phyloP scores from a whole-genome alignment of 2,797 vertebrate genomes.

The Remorina albescens region DNA sequence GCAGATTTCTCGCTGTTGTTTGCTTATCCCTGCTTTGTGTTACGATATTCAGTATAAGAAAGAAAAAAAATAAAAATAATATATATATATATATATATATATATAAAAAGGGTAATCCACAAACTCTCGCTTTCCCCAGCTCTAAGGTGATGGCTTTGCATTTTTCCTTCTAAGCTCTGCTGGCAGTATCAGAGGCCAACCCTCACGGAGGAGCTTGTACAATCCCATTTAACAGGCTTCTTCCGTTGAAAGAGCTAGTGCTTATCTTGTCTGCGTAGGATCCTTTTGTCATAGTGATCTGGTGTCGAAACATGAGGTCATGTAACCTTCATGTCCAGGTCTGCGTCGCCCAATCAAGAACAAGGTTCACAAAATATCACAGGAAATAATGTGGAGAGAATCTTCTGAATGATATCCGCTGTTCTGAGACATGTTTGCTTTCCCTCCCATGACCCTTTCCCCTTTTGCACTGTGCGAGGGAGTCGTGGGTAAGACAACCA shows the following conservation, averaged over 20 bases:
- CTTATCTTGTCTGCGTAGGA: constrained; percentile 64
- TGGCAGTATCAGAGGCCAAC: constrained; percentile 55
- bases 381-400: constrained; percentile 36
- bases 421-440: constrained; percentile 27
- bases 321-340: constrained; percentile 66
- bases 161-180: constrained; percentile 58
- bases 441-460: constrained; percentile 8
- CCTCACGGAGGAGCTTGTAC: constrained; percentile 38
- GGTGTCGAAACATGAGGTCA: constrained; percentile 51
- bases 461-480: constrained; percentile 39
- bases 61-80: constrained; percentile 9
- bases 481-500: constrained; percentile 62
- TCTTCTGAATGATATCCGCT: constrained; percentile 15
- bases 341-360: constrained; percentile 41
- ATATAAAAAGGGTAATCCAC: constrained; percentile 65
- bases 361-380: constrained; percentile 10
- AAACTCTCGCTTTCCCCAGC: constrained; percentile 57
- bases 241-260: constrained; percentile 65
- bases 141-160: constrained; percentile 71
- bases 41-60: constrained; percentile 51
- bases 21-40: constrained; percentile 67
- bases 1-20: constrained; percentile 64
- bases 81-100: background rate
- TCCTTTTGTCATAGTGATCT: constrained; percentile 48
- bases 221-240: constrained; percentile 53